Conservation (phyloP, 2,888 invertebrate species). For the Kryphioiulus occultus region DNA sequence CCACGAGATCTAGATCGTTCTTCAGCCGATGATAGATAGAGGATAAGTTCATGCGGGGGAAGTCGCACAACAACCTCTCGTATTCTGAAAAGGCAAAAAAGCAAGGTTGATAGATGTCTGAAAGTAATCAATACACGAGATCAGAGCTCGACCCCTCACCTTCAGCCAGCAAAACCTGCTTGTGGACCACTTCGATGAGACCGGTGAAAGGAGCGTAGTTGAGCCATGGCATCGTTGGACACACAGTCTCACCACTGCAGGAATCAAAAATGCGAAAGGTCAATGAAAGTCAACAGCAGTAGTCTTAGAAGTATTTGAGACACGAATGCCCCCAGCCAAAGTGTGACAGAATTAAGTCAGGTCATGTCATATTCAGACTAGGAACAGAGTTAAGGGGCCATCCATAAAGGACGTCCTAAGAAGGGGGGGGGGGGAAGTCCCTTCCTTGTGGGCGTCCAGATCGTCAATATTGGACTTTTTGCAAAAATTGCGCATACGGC, state of each 20-base stretch:
- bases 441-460: too few species aligned
- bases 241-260: conserved; percentile 46
- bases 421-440: too few species aligned
- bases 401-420: too few species aligned
- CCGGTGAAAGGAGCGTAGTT: conserved; percentile 48
- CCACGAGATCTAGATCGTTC: conserved; percentile 42
- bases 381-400: too few species aligned
- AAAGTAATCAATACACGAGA: too few species aligned
- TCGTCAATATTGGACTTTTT: too few species aligned
- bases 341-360: too few species aligned
- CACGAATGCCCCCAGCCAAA: background rate
- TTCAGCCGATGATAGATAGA: conserved; percentile 49
- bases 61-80: conserved; percentile 50
- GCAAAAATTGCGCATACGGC: too few species aligned
- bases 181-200: background rate
- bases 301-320: background rate
- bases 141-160: background rate
- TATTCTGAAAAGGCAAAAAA: conserved; percentile 42
- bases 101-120: background rate
- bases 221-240: conserved; percentile 42
- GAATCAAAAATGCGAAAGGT: too few species aligned
- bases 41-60: conserved; percentile 48
- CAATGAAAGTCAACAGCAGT: too few species aligned
- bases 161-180: conserved; percentile 38
- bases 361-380: too few species aligned